A percentile compares a stretch with the other conserved stretches of the same genome.
Conservation (phyloP, 2,113 vertebrate genomes). For the Condylura cristata region DNA sequence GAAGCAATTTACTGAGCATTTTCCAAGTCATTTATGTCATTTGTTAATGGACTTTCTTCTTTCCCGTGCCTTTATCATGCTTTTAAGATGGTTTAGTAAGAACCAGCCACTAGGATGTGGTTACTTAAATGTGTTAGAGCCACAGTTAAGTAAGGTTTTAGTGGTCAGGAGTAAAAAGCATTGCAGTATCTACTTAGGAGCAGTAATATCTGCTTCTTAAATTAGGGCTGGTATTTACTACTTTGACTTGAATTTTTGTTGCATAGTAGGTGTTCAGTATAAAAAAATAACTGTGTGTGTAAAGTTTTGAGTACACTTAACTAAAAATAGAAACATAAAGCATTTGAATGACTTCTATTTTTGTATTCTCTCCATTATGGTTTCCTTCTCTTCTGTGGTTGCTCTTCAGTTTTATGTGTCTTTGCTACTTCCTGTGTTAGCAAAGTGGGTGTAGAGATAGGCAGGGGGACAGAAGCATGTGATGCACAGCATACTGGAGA, state of each 20-base stretch:
- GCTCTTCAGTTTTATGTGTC: not conserved
- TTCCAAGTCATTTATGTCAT: not conserved
- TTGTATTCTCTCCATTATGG: not conserved
- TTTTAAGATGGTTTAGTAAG: not conserved
- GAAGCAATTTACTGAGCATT: not conserved
- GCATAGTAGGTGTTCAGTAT: not conserved
- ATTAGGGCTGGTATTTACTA: not conserved
- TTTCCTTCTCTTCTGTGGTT: not conserved
- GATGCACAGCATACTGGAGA: not conserved
- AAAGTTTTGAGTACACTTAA: not conserved
- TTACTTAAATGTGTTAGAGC: not conserved
- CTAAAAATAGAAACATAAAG: not conserved
- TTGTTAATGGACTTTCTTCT: not conserved
- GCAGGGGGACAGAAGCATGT: not conserved
- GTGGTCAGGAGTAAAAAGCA: not conserved
- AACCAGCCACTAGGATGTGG: not conserved
- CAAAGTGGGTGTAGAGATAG: not conserved
- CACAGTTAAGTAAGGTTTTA: not conserved
- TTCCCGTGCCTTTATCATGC: not conserved
- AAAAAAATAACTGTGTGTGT: not conserved
- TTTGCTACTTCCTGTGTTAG: not conserved
- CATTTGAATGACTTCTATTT: not conserved
- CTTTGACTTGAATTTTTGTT: conserved; percentile 41
- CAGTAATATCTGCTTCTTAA: not conserved
- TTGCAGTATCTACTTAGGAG: not conserved